phyloP scores from a whole-genome alignment of 2,113 vertebrate genomes.

The Leucopsar rothschildi region DNA sequence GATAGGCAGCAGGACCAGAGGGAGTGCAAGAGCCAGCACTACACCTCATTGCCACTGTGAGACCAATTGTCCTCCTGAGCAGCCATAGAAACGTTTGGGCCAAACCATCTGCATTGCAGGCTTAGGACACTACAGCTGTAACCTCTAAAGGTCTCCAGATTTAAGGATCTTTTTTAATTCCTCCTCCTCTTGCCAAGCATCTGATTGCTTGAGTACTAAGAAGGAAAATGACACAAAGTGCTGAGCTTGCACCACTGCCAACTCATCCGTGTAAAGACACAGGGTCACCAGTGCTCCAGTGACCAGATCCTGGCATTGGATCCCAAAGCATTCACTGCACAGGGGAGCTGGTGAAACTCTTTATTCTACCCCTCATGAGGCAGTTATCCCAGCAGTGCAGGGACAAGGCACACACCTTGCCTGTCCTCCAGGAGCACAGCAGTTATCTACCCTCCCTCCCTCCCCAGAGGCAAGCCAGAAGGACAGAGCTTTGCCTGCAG shows the following conservation, averaged over 20 bases:
- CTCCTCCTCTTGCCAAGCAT: constrained; percentile 18
- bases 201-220: constrained; percentile 10
- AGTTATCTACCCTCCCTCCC: neutral
- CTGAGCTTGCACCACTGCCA: constrained; percentile 40
- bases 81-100: neutral
- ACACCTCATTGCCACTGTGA: neutral
- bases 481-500: neutral
- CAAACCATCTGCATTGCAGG: constrained; percentile 46
- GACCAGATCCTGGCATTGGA: neutral
- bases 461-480: neutral
- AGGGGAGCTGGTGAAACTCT: neutral
- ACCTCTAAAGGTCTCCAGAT: constrained; percentile 41
- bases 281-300: neutral
- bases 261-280: neutral
- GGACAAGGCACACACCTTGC: neutral
- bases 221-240: constrained; percentile 33
- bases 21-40: neutral
- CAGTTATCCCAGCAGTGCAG: neutral
- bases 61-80: neutral
- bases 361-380: neutral
- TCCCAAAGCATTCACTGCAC: neutral
- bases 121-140: neutral
- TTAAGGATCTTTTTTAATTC: constrained; percentile 48
- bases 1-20: neutral
- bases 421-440: neutral